Evolutionary conservation across 1,140 invertebrate genomes (phyloP), one percentile per base, ranked within the genome.

Genomic region (Apis laboriosa): DNA sequence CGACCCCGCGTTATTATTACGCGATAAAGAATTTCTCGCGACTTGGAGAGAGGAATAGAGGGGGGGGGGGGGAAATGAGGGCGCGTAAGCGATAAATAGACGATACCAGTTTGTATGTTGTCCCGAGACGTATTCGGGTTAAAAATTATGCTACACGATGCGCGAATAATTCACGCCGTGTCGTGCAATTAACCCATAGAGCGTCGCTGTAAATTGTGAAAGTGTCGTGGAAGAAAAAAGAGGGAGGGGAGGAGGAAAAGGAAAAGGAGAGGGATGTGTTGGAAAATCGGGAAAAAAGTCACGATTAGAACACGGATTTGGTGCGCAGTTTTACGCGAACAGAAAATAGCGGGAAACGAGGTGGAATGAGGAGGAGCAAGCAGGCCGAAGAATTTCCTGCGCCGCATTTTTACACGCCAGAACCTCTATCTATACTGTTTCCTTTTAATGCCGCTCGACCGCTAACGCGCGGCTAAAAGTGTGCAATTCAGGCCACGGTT

Each of bases 261-360:
- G 4, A 55, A 56, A 21, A 21, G 43, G n/a, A 12, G 24, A 63
- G 17, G 9, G 51, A 34, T 34, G 2, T 34, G 34, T 5, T 17
- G 66, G n/a, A 64, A 58, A 84, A 77, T 67, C 34, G 73, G 15
- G 51, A 68, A 84, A 86, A 80, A 81, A 80, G 86, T 87, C 84
- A 83, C 73, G 85, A 87, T 87, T 86, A 87, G 81, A 87, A 64
- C 66, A 64, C 75, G 73, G 78, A 72, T 84, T 79, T 76, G 81
- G 85, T 55, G 73, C 51, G 43, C 63, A 72, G 68, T 75, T 87
- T 79, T 71, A 73, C n/a, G 43, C 34, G 34, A 43, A 43, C 0
- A 63, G 77, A 73, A 58, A 83, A 77, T 53, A 60, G 76, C 51
- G 61, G 74, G 43, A 43, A 84, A 80, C 80, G 56, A 77, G 58